Conservation (phyloP, 2,797 vertebrate species). For the Euthynnus affinis region DNA sequence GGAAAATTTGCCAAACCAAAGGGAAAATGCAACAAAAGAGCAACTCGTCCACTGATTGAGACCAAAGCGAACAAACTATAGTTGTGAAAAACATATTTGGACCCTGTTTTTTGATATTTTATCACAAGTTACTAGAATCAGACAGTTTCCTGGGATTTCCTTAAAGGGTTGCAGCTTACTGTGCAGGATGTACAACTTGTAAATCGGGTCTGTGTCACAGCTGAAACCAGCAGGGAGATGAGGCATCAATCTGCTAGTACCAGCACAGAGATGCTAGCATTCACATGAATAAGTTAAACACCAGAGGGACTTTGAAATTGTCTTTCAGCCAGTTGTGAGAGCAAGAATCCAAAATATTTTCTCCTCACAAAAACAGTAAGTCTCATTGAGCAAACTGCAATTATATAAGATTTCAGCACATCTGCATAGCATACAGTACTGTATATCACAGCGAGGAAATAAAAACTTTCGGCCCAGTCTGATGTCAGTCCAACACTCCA, state of each 20-base stretch:
- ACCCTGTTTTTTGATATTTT: constrained; percentile 37
- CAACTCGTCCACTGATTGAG: no score
- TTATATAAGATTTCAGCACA: not conserved
- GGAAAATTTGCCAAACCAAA: no score
- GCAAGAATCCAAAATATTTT: not conserved
- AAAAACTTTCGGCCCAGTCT: not conserved
- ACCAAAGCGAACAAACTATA: no score
- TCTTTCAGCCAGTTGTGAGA: not conserved
- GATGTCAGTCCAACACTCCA: not conserved
- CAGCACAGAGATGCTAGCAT: constrained; percentile 48
- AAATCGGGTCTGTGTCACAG: constrained; percentile 37
- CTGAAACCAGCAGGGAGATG: constrained; percentile 45
- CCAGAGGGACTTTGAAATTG: constrained; percentile 15
- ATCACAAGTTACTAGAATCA: constrained; percentile 15
- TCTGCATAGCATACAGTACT: not conserved
- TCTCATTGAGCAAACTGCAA: not conserved
- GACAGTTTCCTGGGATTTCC: constrained; percentile 27
- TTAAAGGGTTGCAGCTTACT: constrained; percentile 25
- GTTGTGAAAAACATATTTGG: constrained; percentile 12
- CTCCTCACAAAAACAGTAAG: not conserved
- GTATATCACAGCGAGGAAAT: not conserved
- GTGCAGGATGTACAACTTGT: constrained; percentile 37
- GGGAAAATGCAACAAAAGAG: no score
- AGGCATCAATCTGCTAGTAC: constrained; percentile 26
- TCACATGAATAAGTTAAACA: constrained; percentile 65